These are phyloP conservation scores for Pseudolycoriella hygida DNA, from an alignment of 2,888 invertebrate genomes.

Conservation along the genomic window DNA sequence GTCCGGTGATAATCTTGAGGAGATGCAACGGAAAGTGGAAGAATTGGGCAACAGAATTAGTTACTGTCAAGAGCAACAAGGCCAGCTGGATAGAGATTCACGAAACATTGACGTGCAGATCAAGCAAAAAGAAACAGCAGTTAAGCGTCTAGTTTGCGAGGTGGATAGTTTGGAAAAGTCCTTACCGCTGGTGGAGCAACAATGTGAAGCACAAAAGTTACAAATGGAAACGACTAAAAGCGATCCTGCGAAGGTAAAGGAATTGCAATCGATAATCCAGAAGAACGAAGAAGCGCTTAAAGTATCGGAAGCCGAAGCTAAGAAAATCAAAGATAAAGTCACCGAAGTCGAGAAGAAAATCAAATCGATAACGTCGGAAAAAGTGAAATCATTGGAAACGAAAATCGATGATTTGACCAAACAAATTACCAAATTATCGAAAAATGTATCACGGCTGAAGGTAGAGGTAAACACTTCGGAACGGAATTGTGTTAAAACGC, in stretches of 20 bases:
- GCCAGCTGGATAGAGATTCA: conserved; percentile 36
- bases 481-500: conserved; percentile 60
- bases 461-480: conserved; percentile 46
- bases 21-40: conserved; percentile 31
- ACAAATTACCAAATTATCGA: conserved; percentile 52
- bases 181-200: conserved; percentile 30
- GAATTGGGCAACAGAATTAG: conserved; percentile 31
- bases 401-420: conserved; percentile 47
- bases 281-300: conserved; percentile 34
- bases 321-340: conserved; percentile 41
- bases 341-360: conserved; percentile 46
- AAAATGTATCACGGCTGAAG: conserved; percentile 45
- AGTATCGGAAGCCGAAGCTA: conserved; percentile 37
- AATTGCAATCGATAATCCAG: conserved; percentile 36
- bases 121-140: conserved; percentile 28
- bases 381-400: conserved; percentile 51
- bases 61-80: conserved; percentile 36
- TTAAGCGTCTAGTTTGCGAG: conserved; percentile 24
- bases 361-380: conserved; percentile 46
- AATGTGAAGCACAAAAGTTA: conserved; percentile 53
- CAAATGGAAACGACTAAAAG: conserved; percentile 46
- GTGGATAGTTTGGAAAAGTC: conserved; percentile 26
- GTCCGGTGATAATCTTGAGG: conserved; percentile 36
- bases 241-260: conserved; percentile 43
- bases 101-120: conserved; percentile 29